phyloP scores from a whole-genome alignment of 2,888 invertebrate species.

The Pollenia labialis region DNA sequence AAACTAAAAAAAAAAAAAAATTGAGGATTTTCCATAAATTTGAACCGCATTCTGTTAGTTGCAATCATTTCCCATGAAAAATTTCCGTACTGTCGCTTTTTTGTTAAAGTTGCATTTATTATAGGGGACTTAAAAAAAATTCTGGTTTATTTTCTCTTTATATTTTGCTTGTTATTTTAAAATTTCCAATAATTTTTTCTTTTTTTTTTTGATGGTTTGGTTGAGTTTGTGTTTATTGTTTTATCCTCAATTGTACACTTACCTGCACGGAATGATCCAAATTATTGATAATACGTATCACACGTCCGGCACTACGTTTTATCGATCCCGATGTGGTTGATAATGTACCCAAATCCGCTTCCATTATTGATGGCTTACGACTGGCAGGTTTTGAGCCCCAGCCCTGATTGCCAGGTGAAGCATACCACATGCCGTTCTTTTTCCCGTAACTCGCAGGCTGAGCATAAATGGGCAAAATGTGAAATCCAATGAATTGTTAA shows the following conservation, averaged over 20 bases:
- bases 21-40: constrained; percentile 54
- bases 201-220: constrained; percentile 14
- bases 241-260: constrained; percentile 76
- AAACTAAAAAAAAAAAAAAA: constrained; percentile 8
- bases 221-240: constrained; percentile 24
- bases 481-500: constrained; percentile 33
- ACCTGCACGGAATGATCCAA: constrained; percentile 96
- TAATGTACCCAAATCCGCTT: constrained; percentile 89
- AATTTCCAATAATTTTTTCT: background rate
- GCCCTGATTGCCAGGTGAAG: constrained; percentile 86
- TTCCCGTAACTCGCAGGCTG: constrained; percentile 96
- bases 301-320: constrained; percentile 92
- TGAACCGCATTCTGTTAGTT: constrained; percentile 53
- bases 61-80: constrained; percentile 63
- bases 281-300: constrained; percentile 97
- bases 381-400: constrained; percentile 89
- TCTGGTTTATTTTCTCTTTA: background rate
- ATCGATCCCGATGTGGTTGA: constrained; percentile 86
- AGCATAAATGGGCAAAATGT: background rate
- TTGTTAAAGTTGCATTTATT: constrained; percentile 54
- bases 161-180: background rate
- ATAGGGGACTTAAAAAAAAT: constrained; percentile 5
- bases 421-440: constrained; percentile 95
- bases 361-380: constrained; percentile 92
- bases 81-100: constrained; percentile 61